These are phyloP conservation scores for Enteromius trimaculatus DNA, from an alignment of 2,797 vertebrate species.

Conservation along the genomic window DNA sequence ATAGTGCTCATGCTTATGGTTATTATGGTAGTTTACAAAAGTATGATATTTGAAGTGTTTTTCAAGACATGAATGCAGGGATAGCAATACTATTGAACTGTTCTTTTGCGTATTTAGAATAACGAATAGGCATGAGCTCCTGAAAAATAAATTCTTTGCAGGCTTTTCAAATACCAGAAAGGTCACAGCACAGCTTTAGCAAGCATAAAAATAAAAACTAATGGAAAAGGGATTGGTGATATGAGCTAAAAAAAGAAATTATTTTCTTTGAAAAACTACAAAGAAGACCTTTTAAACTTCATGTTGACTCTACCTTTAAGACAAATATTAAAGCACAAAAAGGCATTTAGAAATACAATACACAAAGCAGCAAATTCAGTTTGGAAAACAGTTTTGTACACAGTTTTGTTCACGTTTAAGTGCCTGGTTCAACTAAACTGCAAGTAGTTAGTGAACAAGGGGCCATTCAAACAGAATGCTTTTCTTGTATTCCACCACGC, in stretches of 20 bases:
- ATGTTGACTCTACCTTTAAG: background rate
- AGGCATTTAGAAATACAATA: background rate
- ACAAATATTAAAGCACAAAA: background rate
- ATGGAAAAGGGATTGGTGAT: background rate
- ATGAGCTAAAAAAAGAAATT: background rate
- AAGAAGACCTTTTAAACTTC: background rate
- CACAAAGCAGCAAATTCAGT: background rate
- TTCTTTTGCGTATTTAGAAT: background rate
- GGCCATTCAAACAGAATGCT: background rate
- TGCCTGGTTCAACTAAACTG: background rate
- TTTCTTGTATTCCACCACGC: background rate
- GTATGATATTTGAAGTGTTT: background rate
- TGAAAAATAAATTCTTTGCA: background rate
- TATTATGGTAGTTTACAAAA: background rate
- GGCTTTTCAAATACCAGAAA: background rate
- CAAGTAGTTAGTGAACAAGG: background rate
- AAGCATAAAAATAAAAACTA: background rate
- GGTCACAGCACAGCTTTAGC: background rate
- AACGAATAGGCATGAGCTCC: background rate
- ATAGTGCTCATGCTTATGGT: background rate
- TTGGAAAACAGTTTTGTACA: background rate
- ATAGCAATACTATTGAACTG: background rate
- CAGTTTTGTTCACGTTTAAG: background rate
- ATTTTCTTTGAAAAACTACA: background rate
- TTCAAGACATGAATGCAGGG: background rate